phyloP scores from a whole-genome alignment of 2,888 invertebrate species.

The Nemapogon koenigi region DNA sequence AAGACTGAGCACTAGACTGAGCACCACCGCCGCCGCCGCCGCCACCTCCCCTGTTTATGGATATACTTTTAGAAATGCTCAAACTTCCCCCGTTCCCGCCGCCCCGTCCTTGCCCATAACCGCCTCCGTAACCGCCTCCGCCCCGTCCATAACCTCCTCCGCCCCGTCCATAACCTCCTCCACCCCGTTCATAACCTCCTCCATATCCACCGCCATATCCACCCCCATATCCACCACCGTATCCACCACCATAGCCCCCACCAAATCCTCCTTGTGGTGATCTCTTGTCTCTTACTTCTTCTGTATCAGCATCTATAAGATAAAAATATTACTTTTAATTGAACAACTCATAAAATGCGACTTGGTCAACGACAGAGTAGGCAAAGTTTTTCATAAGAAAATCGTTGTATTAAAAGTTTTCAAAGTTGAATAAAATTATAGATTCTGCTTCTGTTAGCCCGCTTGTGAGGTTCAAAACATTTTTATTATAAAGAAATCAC shows the following conservation, averaged over 20 bases:
- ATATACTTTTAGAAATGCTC: constrained; percentile 31
- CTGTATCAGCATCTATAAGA: too few species aligned
- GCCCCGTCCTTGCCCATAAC: not conserved
- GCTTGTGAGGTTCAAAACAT: too few species aligned
- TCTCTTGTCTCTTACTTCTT: too few species aligned
- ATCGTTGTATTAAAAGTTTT: too few species aligned
- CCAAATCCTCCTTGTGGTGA: constrained; percentile 12
- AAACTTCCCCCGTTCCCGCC: constrained; percentile 18
- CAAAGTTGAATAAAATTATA: too few species aligned
- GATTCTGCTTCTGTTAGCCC: too few species aligned
- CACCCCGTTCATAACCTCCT: constrained; percentile 8
- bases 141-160: not conserved
- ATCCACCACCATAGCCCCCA: constrained; percentile 15
- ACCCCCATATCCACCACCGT: constrained; percentile 13
- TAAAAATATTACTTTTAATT: too few species aligned
- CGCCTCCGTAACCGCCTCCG: constrained; percentile 5
- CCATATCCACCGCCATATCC: constrained; percentile 13
- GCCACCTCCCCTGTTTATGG: constrained; percentile 26
- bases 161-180: constrained; percentile 6
- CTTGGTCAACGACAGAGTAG: too few species aligned
- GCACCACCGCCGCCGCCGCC: constrained; percentile 19
- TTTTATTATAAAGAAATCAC: too few species aligned
- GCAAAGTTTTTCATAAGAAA: too few species aligned
- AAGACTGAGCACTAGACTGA: constrained; percentile 20
- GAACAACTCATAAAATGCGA: too few species aligned